Base-by-base conservation (phyloP, 2,797 vertebrate genomes). In the Myiothlypis coronata region DNA sequence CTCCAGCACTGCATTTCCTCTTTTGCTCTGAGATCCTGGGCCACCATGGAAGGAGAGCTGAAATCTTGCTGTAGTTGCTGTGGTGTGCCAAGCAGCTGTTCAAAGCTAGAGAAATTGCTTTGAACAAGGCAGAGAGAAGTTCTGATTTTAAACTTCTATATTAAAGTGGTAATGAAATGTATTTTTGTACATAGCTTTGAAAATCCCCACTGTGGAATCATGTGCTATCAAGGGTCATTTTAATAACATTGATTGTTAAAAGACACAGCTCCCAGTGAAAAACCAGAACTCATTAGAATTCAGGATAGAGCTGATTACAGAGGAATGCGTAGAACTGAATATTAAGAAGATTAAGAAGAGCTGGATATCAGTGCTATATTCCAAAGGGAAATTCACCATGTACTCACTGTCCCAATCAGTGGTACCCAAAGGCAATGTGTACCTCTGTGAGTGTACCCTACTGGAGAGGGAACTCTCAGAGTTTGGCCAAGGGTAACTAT, bases 401-500 rank as follows among this genome's bases (percentile, higher is more conserved):
- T 28, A 3, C 81, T 81, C 56, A n/a, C 77, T 74, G 83, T 95
- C 96, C 97, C 96, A 96, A 95, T 97, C 98, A 97, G 96, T 74
- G 21, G 91, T 96, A 97, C 97, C 98, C 97, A 96, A 97, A 97
- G 98, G 97, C 97, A 76, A 95, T 94, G 71, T 74, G 93, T 83
- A 89, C 82, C 95, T 96, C 89, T 61, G 90, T 77, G 80, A 81
- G 83, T 53, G 64, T 95, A 87, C 87, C 77, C 90, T 86, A 50
- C 87, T 88, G 83, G 87, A 97, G 94, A 87, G 69, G 85, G 94
- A 97, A 56, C 93, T 91, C 92, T 69, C 93, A 80, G 96, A 96
- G 89, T 97, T 75, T 98, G 98, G 97, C 98, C 97, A 97, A 96
- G 95, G 97, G 97, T 97, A 96, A 96, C 90, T 91, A 97, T 98